Conservation (phyloP, 2,888 invertebrate species). For the Pandemis cinnamomeana region DNA sequence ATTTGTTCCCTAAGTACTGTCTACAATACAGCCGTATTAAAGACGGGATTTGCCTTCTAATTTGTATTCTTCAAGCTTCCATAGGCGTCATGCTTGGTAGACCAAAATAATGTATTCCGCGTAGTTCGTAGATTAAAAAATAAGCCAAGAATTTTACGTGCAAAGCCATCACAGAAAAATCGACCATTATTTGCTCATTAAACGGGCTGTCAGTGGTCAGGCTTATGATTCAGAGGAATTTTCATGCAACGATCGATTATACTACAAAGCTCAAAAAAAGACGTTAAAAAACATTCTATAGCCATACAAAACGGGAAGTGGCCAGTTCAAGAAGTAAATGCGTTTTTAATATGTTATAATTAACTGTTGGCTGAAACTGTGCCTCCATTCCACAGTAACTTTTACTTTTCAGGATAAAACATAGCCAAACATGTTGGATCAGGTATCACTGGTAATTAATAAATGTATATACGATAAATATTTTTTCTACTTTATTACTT, state of each 20-base stretch:
- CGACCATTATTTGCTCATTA: not conserved
- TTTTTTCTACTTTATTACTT: no score
- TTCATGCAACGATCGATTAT: not conserved
- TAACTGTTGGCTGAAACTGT: no score
- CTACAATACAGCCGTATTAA: slow-evolving; percentile 41
- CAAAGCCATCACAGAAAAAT: not conserved
- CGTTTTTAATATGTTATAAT: no score
- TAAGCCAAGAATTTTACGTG: slow-evolving; percentile 41
- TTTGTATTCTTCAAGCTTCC: slow-evolving; percentile 69
- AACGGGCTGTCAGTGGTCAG: not conserved
- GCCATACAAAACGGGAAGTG: no score
- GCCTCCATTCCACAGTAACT: no score
- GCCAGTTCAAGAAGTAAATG: no score
- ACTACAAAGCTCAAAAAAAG: not conserved
- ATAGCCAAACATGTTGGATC: no score
- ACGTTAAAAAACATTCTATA: not conserved
- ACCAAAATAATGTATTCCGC: slow-evolving; percentile 71
- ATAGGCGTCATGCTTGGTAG: slow-evolving; percentile 71
- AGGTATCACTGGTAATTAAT: no score
- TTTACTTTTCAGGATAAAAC: no score
- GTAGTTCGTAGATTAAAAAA: slow-evolving; percentile 64
- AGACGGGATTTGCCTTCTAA: slow-evolving; percentile 60
- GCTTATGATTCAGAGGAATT: not conserved
- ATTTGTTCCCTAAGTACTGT: slow-evolving; percentile 37
- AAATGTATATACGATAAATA: no score